A percentile compares a stretch with the other conserved stretches of the same genome.
These are phyloP conservation scores for Leucoraja erinaceus DNA, from an alignment of 2,113 vertebrate species.

Conservation along the genomic window DNA sequence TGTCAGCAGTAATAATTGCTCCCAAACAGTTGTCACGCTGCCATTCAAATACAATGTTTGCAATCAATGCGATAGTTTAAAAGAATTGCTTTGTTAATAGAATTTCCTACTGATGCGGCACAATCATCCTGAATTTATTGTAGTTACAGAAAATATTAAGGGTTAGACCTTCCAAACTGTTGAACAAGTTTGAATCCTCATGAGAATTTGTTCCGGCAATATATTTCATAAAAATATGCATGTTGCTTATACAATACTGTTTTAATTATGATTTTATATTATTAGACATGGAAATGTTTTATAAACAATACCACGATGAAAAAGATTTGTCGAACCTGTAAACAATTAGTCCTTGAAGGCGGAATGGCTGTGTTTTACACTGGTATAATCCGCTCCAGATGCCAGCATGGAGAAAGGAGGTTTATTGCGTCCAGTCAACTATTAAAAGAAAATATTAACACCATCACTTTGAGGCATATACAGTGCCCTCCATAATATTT, in stretches of 20 bases:
- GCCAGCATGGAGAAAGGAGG: not conserved
- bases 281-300: not conserved
- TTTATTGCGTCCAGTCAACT: not conserved
- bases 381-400: constrained; percentile 20
- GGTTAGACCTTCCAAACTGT: not conserved
- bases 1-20: not conserved
- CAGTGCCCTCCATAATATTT: too few species aligned
- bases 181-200: not conserved
- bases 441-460: not conserved
- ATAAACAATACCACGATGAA: not conserved
- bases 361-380: not conserved
- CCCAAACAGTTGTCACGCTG: not conserved
- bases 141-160: not conserved
- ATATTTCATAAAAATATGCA: not conserved
- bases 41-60: not conserved
- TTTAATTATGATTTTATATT: constrained; percentile 18
- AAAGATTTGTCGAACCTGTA: constrained; percentile 3
- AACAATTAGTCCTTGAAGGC: not conserved
- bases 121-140: not conserved
- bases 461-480: not conserved
- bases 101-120: not conserved
- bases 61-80: constrained; percentile 8
- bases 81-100: constrained; percentile 39
- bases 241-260: constrained; percentile 4
- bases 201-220: not conserved